Conservation (phyloP, 1,140 invertebrate species). For the Saccostrea cuccullata region DNA sequence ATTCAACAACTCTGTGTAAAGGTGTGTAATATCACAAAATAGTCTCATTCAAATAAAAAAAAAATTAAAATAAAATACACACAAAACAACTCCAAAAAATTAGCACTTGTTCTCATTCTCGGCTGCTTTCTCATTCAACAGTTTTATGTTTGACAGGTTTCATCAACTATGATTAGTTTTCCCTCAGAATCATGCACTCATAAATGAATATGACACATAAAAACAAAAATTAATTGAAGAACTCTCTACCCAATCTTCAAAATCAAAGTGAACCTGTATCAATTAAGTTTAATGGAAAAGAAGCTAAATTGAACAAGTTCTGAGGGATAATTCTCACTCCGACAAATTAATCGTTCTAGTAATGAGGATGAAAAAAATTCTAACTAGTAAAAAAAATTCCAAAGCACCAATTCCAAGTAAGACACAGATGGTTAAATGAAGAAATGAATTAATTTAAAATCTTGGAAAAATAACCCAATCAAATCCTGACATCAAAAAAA, state of each 20-base stretch:
- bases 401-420: conserved; percentile 35
- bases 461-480: background rate
- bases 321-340: background rate
- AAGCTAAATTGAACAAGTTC: background rate
- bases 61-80: background rate
- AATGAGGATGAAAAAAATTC: background rate
- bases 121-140: background rate
- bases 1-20: conserved; percentile 7
- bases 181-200: background rate
- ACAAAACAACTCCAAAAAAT: conserved; percentile 9
- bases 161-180: background rate
- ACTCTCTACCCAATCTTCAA: background rate
- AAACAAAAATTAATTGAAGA: background rate
- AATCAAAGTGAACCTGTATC: background rate
- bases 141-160: background rate
- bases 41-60: conserved; percentile 23
- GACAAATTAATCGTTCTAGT: background rate
- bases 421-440: conserved; percentile 16
- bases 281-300: background rate
- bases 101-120: background rate
- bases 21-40: conserved; percentile 23
- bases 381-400: background rate
- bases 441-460: background rate
- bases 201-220: background rate
- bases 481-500: background rate